A percentile compares a stretch with the other conserved stretches of the same genome.
phyloP scores from a whole-genome alignment of 2,113 vertebrate species.

The Spheniscus mendiculus region DNA sequence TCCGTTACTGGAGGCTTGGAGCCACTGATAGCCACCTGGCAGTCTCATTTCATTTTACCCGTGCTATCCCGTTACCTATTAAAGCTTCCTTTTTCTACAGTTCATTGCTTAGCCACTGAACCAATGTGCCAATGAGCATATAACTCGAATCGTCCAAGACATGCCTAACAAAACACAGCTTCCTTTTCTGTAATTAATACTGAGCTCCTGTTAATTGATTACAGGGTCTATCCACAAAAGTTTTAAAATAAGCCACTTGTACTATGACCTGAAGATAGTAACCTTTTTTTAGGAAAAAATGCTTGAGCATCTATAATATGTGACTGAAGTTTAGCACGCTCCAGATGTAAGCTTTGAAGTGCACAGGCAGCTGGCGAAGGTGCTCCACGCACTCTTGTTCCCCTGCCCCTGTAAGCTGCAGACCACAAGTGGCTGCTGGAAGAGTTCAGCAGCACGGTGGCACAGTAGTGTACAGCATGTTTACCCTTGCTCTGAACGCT shows the following conservation, averaged over 20 bases:
- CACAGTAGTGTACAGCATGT: accelerated
- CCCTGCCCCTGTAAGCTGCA: background rate
- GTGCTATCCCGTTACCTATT: background rate
- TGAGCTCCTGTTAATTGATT: background rate
- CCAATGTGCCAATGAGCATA: background rate
- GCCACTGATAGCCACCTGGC: background rate
- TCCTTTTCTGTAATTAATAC: background rate
- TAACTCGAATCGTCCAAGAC: background rate
- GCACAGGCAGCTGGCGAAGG: background rate
- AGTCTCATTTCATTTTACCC: background rate
- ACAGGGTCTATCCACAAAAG: background rate
- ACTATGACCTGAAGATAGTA: background rate
- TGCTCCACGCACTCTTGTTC: accelerated
- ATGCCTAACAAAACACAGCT: background rate
- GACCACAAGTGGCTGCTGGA: background rate
- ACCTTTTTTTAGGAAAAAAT: background rate
- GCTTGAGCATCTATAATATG: background rate
- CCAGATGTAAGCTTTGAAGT: background rate
- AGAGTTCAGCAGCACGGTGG: background rate
- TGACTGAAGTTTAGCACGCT: background rate
- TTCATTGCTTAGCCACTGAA: background rate
- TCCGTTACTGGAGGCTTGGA: background rate
- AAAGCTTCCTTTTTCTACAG: background rate
- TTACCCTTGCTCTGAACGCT: background rate
- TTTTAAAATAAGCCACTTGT: background rate